Percentiles rank a stretch among this genome's conserved stretches.
Evolutionary conservation across 2,888 invertebrate species (phyloP).

Genomic region (Prionchulus punctatus): DNA sequence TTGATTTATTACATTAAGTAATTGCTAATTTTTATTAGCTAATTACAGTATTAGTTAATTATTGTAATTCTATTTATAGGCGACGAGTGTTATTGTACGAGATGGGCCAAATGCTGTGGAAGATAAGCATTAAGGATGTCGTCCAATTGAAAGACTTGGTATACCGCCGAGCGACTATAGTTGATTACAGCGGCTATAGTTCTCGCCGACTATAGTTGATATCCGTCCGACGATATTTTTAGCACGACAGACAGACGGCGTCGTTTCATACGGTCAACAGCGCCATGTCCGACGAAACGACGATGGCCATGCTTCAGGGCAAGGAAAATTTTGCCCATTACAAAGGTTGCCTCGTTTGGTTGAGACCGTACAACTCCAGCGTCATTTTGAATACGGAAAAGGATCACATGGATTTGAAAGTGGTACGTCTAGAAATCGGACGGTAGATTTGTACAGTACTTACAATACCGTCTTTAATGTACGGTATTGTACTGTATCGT

Average conservation of each 20-base stretch:
- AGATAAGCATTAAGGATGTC: neutral
- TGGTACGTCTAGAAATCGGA: neutral
- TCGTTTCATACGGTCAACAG: slow-evolving; percentile 1
- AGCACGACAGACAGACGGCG: neutral
- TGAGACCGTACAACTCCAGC: neutral
- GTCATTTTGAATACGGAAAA: neutral
- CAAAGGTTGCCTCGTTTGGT: slow-evolving; percentile 1
- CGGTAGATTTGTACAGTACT: no score
- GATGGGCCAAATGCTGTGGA: slow-evolving; percentile 12
- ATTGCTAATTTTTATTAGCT: neutral
- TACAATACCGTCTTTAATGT: no score
- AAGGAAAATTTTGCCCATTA: slow-evolving; percentile 2
- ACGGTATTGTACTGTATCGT: no score
- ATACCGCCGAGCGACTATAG: neutral
- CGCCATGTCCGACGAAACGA: neutral
- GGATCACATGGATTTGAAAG: slow-evolving; percentile 5
- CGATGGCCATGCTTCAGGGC: neutral
- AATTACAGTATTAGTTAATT: neutral
- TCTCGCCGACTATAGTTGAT: neutral
- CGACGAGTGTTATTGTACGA: slow-evolving; percentile 4
- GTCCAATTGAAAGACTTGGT: slow-evolving; percentile 7
- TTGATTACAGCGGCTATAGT: neutral
- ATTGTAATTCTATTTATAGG: neutral
- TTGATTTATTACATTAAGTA: neutral
- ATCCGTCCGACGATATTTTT: neutral